Conservation (phyloP, 1,140 invertebrate genomes). For the Vanessa tameamea region DNA sequence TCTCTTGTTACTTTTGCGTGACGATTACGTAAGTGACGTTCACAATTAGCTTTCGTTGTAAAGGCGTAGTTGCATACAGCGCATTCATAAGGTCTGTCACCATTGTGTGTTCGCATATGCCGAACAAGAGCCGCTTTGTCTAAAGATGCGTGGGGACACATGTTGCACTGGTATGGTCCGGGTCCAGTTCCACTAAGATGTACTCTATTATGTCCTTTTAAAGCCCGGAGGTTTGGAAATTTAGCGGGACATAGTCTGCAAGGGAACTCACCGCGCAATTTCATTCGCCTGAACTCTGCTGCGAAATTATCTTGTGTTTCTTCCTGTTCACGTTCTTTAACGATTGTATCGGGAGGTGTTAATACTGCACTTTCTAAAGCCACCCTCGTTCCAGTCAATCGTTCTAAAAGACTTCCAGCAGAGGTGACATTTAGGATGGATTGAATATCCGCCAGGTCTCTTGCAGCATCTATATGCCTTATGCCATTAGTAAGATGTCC, state of each 20-base stretch:
- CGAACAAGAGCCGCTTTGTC: slow-evolving; percentile 95
- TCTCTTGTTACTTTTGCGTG: slow-evolving; percentile 91
- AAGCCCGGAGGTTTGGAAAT: slow-evolving; percentile 92
- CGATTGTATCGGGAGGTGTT: slow-evolving; percentile 66
- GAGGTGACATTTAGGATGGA: slow-evolving; percentile 89
- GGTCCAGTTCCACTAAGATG: slow-evolving; percentile 86
- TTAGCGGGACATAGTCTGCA: slow-evolving; percentile 91
- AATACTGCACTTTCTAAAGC: slow-evolving; percentile 66
- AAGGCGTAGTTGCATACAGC: slow-evolving; percentile 96
- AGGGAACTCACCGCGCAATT: slow-evolving; percentile 92
- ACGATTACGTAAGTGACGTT: slow-evolving; percentile 93
- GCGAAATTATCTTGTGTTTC: slow-evolving; percentile 91
- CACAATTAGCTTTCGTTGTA: slow-evolving; percentile 96
- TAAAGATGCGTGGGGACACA: slow-evolving; percentile 93
- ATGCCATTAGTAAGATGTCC: slow-evolving; percentile 63
- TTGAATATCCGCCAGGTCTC: slow-evolving; percentile 91
- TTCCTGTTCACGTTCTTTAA: slow-evolving; percentile 82
- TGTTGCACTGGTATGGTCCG: slow-evolving; percentile 93
- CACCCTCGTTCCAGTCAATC: slow-evolving; percentile 73
- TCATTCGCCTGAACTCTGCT: slow-evolving; percentile 91
- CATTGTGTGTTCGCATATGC: slow-evolving; percentile 96
- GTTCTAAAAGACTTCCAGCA: slow-evolving; percentile 83
- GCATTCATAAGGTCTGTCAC: slow-evolving; percentile 96
- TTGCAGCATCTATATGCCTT: slow-evolving; percentile 79
- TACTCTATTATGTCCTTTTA: slow-evolving; percentile 93